Evolutionary conservation across 2,888 invertebrate species (phyloP), one percentile per base, ranked within the genome.

Genomic region (Platycnemis pennipes): DNA sequence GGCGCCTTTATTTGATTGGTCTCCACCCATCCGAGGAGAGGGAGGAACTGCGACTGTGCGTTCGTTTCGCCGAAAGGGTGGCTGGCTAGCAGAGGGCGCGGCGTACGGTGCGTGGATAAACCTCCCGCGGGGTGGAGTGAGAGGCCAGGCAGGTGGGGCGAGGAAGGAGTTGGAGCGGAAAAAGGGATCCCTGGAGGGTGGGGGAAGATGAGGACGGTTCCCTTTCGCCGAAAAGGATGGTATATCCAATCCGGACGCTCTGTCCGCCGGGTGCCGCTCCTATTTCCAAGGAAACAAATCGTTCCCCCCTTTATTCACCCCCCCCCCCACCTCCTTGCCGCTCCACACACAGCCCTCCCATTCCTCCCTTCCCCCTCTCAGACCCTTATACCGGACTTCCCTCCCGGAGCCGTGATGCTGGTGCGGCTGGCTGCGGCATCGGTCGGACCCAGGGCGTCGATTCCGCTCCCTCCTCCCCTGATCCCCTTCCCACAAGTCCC

Each of bases 1-100:
- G 91, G 91, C 49, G 91, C 91, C 91, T 91, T 91, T 91, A 91
- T 91, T 91, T 91, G 91, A 91, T 91, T 91, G 91, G 91, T 63
- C 56, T 91, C 91, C 91, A 45, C 42, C 91, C 63, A 69, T 69
- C 89, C n/a, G 53, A 26, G 89, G 77, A 77, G 63, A 37, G 56
- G 45, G 56, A 56, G 37, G 31, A n/a, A 44, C 13, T 31, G 45
- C 4, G 19, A 45, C 45, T 87, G 87, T 46, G 26, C 45, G 87
- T 26, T 26, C n/a, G n/a, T 26, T n/a, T 26, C 45, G 26, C 2
- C 4, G 87, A 45, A 87, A 46, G 87, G 87, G 87, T 46, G 87
- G n/a, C 26, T 2, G 44, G 44, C 26, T 2, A 26, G 44, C 45
- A n/a, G 11, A 26, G 45, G 19, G 46, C 26, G 87, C 11, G 87